Evolutionary conservation across 2,888 invertebrate genomes (phyloP).

Genomic region (Melinaea marsaeus): DNA sequence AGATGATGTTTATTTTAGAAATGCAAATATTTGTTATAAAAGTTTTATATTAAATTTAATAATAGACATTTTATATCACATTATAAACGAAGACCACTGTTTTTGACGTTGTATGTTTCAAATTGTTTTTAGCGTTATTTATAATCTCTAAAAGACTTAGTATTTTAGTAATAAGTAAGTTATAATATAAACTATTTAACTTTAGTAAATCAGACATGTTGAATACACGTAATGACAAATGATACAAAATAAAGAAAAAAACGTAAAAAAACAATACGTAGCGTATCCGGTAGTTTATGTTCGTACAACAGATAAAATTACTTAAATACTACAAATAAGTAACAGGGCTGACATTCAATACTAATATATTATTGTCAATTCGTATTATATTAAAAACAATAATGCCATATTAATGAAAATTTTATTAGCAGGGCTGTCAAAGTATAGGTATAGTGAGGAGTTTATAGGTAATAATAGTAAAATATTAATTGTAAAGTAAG

Average conservation of each 20-base stretch:
- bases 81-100: no score
- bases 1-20: not conserved
- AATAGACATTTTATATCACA: no score
- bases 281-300: conserved; percentile 44
- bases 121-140: no score
- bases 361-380: no score
- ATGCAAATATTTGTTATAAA: not conserved
- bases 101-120: no score
- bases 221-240: not conserved
- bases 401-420: not conserved
- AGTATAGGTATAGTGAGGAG: not conserved
- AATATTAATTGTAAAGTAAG: conserved; percentile 15
- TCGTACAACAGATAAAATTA: conserved; percentile 49
- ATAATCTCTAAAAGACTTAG: no score
- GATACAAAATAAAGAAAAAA: conserved; percentile 20
- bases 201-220: no score
- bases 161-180: no score
- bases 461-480: not conserved
- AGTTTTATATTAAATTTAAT: not conserved
- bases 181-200: no score
- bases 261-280: conserved; percentile 33
- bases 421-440: not conserved
- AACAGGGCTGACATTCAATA: conserved; percentile 18
- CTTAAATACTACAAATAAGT: conserved; percentile 56
- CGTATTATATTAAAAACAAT: no score